Percentiles rank a stretch among this genome's conserved stretches.
These are phyloP conservation scores for Ptychochromis oligacanthus DNA, from an alignment of 2,113 vertebrate genomes.

Conservation along the genomic window DNA sequence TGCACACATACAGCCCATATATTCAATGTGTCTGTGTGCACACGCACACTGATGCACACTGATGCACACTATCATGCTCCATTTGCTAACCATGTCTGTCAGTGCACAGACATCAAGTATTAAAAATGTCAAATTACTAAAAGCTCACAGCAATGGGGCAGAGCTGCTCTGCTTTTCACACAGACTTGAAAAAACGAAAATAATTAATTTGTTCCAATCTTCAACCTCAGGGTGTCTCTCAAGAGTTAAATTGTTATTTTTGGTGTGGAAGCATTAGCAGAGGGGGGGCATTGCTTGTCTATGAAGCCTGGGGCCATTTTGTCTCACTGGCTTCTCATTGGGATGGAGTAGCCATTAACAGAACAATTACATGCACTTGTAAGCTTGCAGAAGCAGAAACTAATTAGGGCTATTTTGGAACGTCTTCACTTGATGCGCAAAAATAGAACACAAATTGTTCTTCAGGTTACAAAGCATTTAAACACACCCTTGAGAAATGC, in stretches of 20 bases:
- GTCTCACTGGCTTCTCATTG: slow-evolving; percentile 42
- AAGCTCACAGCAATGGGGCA: slow-evolving; percentile 7
- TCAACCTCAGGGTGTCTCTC: slow-evolving; percentile 46
- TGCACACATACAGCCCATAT: not conserved
- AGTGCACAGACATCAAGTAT: slow-evolving; percentile 37
- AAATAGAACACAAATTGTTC: slow-evolving; percentile 45
- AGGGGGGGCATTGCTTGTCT: not conserved
- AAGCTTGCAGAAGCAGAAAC: slow-evolving; percentile 61
- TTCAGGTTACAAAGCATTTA: slow-evolving; percentile 29
- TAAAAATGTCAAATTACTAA: slow-evolving; percentile 46
- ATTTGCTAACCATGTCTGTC: slow-evolving; percentile 51
- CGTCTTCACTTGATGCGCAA: slow-evolving; percentile 43
- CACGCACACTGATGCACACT: not conserved
- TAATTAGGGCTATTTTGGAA: slow-evolving; percentile 67
- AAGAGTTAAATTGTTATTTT: slow-evolving; percentile 52
- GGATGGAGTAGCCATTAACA: slow-evolving; percentile 62
- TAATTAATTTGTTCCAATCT: slow-evolving; percentile 52
- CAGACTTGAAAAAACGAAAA: slow-evolving; percentile 32
- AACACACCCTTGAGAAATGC: slow-evolving; percentile 34
- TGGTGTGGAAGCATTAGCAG: slow-evolving; percentile 22
- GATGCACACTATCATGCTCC: not conserved
- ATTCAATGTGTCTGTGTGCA: not conserved
- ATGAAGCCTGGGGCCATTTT: slow-evolving; percentile 42
- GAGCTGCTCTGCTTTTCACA: slow-evolving; percentile 25
- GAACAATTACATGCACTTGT: slow-evolving; percentile 66